Evolutionary conservation across 2,888 invertebrate genomes (phyloP).

Genomic region (Idaea biselata): DNA sequence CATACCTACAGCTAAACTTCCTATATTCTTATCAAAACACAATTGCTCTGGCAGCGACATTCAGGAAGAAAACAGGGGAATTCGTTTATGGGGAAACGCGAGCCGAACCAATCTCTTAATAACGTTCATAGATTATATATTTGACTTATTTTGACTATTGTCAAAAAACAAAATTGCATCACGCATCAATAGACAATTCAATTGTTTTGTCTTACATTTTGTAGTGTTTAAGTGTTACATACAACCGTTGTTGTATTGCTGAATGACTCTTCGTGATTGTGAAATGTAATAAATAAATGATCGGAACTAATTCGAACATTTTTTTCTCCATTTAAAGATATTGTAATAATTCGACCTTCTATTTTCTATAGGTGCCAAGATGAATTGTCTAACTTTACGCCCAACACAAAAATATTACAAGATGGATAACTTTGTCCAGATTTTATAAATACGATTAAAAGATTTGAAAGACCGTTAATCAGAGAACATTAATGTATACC

Average conservation of each 20-base stretch:
- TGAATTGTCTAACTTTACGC: neutral
- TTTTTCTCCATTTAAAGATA: slow-evolving; percentile 39
- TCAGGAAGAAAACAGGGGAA: too few relatives aligned
- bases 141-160: too few relatives aligned
- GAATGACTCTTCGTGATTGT: slow-evolving; percentile 23
- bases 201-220: neutral
- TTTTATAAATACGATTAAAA: too few relatives aligned
- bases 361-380: slow-evolving; percentile 13
- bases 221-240: neutral
- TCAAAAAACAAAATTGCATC: too few relatives aligned
- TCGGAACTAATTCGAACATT: slow-evolving; percentile 46
- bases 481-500: neutral
- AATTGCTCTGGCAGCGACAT: too few relatives aligned
- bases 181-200: neutral
- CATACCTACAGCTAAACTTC: too few relatives aligned
- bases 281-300: slow-evolving; percentile 42
- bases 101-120: too few relatives aligned
- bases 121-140: too few relatives aligned
- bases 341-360: slow-evolving; percentile 45
- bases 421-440: too few relatives aligned
- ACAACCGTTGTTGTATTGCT: neutral
- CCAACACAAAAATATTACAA: neutral
- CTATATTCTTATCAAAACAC: too few relatives aligned
- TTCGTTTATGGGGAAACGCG: too few relatives aligned
- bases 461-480: neutral